These are phyloP conservation scores for Danio rerio DNA, from an alignment of 2,113 vertebrate genomes.

Conservation along the genomic window DNA sequence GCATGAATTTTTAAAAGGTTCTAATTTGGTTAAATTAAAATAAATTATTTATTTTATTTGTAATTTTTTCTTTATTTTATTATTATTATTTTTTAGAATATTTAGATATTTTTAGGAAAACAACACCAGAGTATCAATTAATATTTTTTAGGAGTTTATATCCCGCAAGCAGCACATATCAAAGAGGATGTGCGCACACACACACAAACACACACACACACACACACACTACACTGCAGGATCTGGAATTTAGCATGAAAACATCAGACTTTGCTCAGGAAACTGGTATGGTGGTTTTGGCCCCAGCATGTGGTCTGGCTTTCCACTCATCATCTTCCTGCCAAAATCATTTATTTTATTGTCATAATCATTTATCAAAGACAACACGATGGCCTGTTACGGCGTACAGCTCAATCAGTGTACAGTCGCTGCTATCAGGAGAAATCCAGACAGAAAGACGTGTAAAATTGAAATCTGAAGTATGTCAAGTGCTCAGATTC, in stretches of 20 bases:
- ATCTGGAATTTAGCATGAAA: conserved; percentile 6
- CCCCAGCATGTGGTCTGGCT: neutral
- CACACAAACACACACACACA: neutral
- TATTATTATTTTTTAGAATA: no score
- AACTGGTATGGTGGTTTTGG: conserved; percentile 13
- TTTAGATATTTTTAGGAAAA: neutral
- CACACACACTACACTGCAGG: neutral
- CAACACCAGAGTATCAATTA: neutral
- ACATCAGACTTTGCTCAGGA: neutral
- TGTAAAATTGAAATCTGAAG: neutral
- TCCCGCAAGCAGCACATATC: neutral
- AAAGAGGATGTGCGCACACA: neutral
- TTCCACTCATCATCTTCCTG: conserved; percentile 2
- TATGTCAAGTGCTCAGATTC: no score
- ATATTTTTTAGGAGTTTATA: neutral
- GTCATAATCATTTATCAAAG: conserved; percentile 21
- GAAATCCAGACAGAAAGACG: neutral
- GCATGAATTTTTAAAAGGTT: no score
- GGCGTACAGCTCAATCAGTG: conserved; percentile 3
- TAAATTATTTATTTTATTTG: no score
- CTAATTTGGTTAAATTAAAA: no score
- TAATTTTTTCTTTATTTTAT: no score
- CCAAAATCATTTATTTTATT: conserved; percentile 20
- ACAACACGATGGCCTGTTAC: neutral
- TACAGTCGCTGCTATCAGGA: neutral